These are phyloP conservation scores for Caenorhabditis sp. DNA, from an alignment of 2,888 invertebrate genomes.

Conservation along the genomic window DNA sequence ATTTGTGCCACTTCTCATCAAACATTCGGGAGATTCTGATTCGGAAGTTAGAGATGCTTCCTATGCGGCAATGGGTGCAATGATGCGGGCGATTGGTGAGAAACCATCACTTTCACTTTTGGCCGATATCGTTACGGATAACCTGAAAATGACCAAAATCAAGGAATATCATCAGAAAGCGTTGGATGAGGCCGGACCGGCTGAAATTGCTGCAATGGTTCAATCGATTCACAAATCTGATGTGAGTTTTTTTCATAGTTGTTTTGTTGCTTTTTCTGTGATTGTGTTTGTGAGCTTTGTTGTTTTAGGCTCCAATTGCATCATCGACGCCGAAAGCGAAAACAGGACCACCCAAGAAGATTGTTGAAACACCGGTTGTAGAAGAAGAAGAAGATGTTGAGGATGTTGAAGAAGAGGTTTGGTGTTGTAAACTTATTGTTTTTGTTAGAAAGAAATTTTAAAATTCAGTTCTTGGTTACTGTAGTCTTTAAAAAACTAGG, in stretches of 20 bases:
- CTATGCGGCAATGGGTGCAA: conserved; percentile 90
- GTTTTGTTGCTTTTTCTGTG: too few relatives aligned
- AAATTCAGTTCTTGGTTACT: too few relatives aligned
- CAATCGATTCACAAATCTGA: conserved; percentile 53
- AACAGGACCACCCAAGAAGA: conserved; percentile 18
- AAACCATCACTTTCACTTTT: conserved; percentile 77
- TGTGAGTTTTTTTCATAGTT: conserved; percentile 46
- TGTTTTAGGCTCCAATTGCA: conserved; percentile 24
- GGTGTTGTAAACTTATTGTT: conserved; percentile 15
- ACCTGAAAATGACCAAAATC: conserved; percentile 52
- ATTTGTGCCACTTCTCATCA: conserved; percentile 66
- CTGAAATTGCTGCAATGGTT: conserved; percentile 54
- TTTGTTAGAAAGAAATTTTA: neutral
- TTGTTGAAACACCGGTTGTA: neutral
- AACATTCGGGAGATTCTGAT: conserved; percentile 76
- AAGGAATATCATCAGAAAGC: conserved; percentile 89
- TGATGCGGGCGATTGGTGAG: conserved; percentile 91
- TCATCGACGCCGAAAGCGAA: conserved; percentile 21
- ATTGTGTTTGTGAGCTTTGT: neutral
- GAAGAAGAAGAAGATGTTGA: conserved; percentile 20
- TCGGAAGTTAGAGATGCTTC: conserved; percentile 89
- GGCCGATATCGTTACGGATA: conserved; percentile 54
- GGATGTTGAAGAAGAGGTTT: conserved; percentile 21
- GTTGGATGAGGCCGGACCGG: conserved; percentile 39
- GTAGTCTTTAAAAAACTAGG: too few relatives aligned